A percentile compares a stretch with the other conserved stretches of the same genome.
These are phyloP conservation scores for Spialia ferax DNA, from an alignment of 2,888 invertebrate species.

Conservation along the genomic window DNA sequence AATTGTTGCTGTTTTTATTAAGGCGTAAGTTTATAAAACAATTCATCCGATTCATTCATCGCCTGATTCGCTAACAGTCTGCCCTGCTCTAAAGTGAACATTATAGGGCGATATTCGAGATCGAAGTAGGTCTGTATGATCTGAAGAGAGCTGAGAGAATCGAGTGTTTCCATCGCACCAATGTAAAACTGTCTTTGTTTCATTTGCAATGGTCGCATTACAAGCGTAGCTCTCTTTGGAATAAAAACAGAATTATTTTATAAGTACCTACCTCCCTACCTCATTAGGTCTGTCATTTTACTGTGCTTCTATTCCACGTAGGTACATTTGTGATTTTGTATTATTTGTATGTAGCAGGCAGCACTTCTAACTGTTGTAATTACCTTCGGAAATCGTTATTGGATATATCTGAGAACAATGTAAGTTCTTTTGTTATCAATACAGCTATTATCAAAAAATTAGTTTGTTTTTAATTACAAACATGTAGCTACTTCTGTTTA, in stretches of 20 bases:
- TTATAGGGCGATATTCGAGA: too few species aligned
- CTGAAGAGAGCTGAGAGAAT: too few species aligned
- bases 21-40: not conserved
- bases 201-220: not conserved
- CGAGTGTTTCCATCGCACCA: not conserved
- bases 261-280: not conserved
- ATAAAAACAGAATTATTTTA: conserved; percentile 1
- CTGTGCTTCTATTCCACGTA: not conserved
- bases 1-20: conserved; percentile 7
- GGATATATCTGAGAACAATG: not conserved
- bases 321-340: not conserved
- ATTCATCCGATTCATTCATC: too few species aligned
- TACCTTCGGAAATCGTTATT: not conserved
- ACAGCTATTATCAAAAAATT: too few species aligned
- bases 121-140: too few species aligned
- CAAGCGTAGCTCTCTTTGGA: not conserved
- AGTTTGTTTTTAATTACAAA: too few species aligned
- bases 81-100: too few species aligned
- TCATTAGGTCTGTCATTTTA: not conserved
- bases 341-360: too few species aligned
- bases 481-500: too few species aligned
- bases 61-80: too few species aligned
- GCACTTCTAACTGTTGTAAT: not conserved
- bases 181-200: conserved; percentile 1
- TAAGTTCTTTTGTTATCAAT: not conserved